Conservation (phyloP, 2,113 vertebrate genomes). For the Zeus faber region DNA sequence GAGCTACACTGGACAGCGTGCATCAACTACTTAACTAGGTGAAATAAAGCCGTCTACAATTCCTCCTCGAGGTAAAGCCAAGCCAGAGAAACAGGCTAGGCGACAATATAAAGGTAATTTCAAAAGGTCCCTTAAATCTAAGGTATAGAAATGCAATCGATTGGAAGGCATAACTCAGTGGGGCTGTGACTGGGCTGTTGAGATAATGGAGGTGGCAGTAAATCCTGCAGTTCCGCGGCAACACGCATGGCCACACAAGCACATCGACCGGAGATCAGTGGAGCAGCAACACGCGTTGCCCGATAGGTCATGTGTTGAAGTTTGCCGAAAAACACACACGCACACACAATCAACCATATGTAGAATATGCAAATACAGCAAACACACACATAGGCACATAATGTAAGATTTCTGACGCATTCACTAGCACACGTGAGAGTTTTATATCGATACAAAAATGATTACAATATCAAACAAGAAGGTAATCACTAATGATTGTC, state of each 20-base stretch:
- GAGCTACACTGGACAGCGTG: constrained; percentile 39
- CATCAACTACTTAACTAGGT: constrained; percentile 34
- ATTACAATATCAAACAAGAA: no score
- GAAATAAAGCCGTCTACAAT: constrained; percentile 9
- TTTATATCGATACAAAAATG: no score
- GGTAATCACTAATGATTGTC: no score
- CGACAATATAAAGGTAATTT: constrained; percentile 50
- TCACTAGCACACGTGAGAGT: no score
- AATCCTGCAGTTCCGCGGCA: constrained; percentile 46
- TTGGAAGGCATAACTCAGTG: constrained; percentile 27
- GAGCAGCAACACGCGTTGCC: constrained; percentile 40
- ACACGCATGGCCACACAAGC: constrained; percentile 35
- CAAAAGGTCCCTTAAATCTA: constrained; percentile 48
- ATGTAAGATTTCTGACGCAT: no score
- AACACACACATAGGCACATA: constrained; percentile 4
- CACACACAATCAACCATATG: not conserved
- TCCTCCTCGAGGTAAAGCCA: constrained; percentile 35
- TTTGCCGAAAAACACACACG: not conserved
- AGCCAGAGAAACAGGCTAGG: constrained; percentile 28
- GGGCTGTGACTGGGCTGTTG: constrained; percentile 15
- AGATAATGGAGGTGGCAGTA: constrained; percentile 26
- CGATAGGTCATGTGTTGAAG: constrained; percentile 16
- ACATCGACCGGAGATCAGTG: constrained; percentile 38
- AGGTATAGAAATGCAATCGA: constrained; percentile 44
- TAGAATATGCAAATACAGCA: not conserved